Evolutionary conservation across 53 echinoderm and acorn worm genomes (phyloP), one percentile per base, ranked within the genome.

Genomic region (Arbacia lixula): DNA sequence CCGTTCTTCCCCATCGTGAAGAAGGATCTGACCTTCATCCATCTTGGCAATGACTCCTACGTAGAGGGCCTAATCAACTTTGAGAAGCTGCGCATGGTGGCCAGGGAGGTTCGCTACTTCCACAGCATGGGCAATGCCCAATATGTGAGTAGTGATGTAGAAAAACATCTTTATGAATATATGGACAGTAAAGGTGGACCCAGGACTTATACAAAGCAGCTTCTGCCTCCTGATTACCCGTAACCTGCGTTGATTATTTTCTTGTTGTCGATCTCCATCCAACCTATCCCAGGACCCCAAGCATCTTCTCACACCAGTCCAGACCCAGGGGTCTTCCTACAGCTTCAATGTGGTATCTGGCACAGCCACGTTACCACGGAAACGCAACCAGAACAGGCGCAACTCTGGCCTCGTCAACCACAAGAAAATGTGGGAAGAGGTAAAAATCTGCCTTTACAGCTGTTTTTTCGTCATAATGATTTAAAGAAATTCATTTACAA

Each of bases 391-490:
- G 76, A 92, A 91, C 54, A 28, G 95, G 71, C 92, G 99, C 31
- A 90, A 86, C 61, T 99, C 99, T 26, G 92, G 95, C 19, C 69
- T 95, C 35, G 91, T 94, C 3, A 99, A 99, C 41, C 99, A 94
- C 20, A 99, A 95, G 89, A 99, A 92, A 68, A 98, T 98, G 93
- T 99, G 99, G 99, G 99, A 99, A 84, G 99, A 99, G 87, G 99
- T 99, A 34, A 74, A 24, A 40, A 24, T n/a, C n/a, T n/a, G n/a
- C n/a, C n/a, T n/a, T n/a, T n/a, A n/a, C n/a, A n/a, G n/a, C n/a
- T n/a, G n/a, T n/a, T n/a, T n/a, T n/a, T n/a, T n/a, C n/a, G n/a
- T n/a, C n/a, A n/a, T n/a, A n/a, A n/a, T n/a, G n/a, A n/a, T n/a
- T n/a, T n/a, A n/a, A n/a, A n/a, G n/a, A n/a, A n/a, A n/a, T n/a